Percentiles rank a stretch among this genome's conserved stretches.
phyloP scores from a whole-genome alignment of 2,113 vertebrate species.

The Hippocampus guttulatus region DNA sequence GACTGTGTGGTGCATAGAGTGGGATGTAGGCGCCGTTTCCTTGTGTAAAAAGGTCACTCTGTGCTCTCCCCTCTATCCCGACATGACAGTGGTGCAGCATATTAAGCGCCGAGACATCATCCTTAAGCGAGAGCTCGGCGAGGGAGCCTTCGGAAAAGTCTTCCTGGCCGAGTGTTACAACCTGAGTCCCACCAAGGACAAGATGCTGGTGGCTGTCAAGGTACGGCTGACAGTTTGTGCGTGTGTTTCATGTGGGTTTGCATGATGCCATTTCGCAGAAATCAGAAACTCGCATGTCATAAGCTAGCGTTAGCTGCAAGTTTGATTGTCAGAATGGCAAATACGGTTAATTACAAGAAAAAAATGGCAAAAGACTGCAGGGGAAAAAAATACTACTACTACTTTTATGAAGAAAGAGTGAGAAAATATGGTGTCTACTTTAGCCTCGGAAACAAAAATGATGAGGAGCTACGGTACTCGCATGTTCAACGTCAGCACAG shows the following conservation, averaged over 20 bases:
- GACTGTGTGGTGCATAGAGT: neutral
- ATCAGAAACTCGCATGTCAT: neutral
- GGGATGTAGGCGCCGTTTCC: neutral
- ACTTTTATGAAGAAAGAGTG: too few species aligned
- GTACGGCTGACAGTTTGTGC: conserved; percentile 24
- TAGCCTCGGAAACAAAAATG: neutral
- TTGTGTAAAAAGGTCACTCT: neutral
- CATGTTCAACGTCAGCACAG: neutral
- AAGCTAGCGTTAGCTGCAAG: neutral
- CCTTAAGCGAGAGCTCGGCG: conserved; percentile 93
- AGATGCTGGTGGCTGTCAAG: conserved; percentile 79
- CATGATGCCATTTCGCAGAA: neutral
- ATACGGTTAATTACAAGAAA: too few species aligned
- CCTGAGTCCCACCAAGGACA: conserved; percentile 94
- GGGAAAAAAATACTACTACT: neutral
- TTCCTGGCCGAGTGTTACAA: conserved; percentile 99
- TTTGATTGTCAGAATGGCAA: neutral
- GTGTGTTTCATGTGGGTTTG: neutral
- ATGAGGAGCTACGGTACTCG: neutral
- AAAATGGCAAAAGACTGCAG: neutral
- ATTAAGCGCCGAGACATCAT: conserved; percentile 97
- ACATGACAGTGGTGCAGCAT: conserved; percentile 86
- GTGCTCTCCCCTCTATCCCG: conserved; percentile 1
- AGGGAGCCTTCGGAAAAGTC: conserved; percentile 98
- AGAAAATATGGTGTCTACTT: too few species aligned